Evolutionary conservation across 1,140 invertebrate species (phyloP).

Genomic region (Formica selysi): DNA sequence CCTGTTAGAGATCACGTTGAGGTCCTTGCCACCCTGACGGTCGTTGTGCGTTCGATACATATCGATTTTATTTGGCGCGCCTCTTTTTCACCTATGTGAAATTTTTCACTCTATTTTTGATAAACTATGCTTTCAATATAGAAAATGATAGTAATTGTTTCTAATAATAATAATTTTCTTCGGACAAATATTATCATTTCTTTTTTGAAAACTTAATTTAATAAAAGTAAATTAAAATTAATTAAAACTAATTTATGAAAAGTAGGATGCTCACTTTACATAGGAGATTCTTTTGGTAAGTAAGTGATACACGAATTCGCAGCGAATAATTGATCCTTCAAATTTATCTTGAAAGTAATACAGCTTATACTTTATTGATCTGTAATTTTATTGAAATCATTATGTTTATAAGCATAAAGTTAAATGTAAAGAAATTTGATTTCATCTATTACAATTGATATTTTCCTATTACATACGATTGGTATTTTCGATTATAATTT

Average conservation of each 20-base stretch:
- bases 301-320: not conserved
- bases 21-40: not conserved
- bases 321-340: not conserved
- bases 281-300: too few relatives aligned
- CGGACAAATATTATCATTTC: too few relatives aligned
- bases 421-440: not conserved
- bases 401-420: not conserved
- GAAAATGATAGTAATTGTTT: too few relatives aligned
- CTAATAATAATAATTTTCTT: not conserved
- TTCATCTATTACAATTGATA: not conserved
- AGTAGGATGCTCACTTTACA: too few relatives aligned
- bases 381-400: not conserved
- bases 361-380: not conserved
- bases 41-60: not conserved
- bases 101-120: too few relatives aligned
- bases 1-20: slow-evolving; percentile 1
- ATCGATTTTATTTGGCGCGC: not conserved
- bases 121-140: too few relatives aligned
- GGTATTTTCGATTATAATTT: slow-evolving; percentile 6
- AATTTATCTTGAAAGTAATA: not conserved
- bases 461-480: not conserved
- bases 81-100: not conserved
- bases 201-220: too few relatives aligned
- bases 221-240: too few relatives aligned
- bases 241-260: too few relatives aligned